Conservation (phyloP, 2,888 invertebrate genomes). For the Prionchulus punctatus region DNA sequence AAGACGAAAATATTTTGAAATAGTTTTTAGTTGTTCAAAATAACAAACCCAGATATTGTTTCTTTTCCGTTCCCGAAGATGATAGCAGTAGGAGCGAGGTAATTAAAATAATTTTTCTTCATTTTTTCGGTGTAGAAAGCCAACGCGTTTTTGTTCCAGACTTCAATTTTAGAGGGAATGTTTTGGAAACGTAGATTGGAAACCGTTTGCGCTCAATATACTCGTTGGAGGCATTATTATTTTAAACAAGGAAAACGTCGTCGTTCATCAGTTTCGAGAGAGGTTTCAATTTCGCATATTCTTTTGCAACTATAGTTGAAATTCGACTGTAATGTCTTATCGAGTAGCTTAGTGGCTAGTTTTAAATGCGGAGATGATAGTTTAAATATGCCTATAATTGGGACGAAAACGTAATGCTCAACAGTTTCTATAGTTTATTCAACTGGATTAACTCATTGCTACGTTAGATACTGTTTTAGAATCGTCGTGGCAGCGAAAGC, state of each 20-base stretch:
- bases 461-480: not conserved
- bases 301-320: too few relatives aligned
- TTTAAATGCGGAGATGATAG: too few relatives aligned
- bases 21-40: conserved; percentile 8
- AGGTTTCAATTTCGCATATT: not conserved
- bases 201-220: conserved; percentile 93
- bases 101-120: conserved; percentile 1
- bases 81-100: conserved; percentile 26
- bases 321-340: too few relatives aligned
- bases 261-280: not conserved
- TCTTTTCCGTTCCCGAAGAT: conserved; percentile 32
- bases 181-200: conserved; percentile 96
- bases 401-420: too few relatives aligned
- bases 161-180: conserved; percentile 92
- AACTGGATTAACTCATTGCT: too few relatives aligned
- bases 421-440: too few relatives aligned
- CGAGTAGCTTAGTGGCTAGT: too few relatives aligned
- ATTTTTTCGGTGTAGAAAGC: not conserved
- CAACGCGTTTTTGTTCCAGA: conserved; percentile 49
- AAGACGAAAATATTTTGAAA: not conserved
- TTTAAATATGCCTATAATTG: too few relatives aligned
- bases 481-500: not conserved
- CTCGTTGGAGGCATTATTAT: conserved; percentile 91
- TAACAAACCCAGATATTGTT: conserved; percentile 28
- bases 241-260: conserved; percentile 43